Evolutionary conservation across 1,140 invertebrate species (phyloP).

Genomic region (Hylaeus volcanicus): DNA sequence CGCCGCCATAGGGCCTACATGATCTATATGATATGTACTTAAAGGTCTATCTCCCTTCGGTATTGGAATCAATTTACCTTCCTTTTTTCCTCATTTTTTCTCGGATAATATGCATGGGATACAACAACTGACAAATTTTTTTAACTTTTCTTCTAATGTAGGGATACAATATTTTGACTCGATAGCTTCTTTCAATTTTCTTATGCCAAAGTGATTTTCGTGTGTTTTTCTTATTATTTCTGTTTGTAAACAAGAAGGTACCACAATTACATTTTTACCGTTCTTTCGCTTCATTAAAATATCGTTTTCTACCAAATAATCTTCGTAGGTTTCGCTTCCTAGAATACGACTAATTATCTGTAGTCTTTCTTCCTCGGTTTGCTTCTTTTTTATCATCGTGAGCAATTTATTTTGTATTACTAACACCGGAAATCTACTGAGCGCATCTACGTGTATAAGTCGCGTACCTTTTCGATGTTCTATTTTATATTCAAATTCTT

Average conservation of each 20-base stretch:
- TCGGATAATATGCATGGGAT: no score
- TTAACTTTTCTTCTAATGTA: no score
- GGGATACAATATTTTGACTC: slow-evolving; percentile 16
- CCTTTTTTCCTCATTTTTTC: no score
- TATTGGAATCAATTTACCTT: no score
- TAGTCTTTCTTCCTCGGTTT: slow-evolving; percentile 63
- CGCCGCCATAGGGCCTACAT: no score
- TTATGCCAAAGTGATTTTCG: slow-evolving; percentile 47
- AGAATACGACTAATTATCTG: slow-evolving; percentile 58
- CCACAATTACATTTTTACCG: slow-evolving; percentile 50
- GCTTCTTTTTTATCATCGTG: slow-evolving; percentile 41
- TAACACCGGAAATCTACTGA: slow-evolving; percentile 71
- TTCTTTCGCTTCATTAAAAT: slow-evolving; percentile 33
- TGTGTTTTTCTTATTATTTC: slow-evolving; percentile 33
- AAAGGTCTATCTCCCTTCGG: no score
- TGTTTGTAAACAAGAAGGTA: slow-evolving; percentile 37
- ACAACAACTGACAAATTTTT: not conserved
- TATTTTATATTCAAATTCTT: slow-evolving; percentile 73
- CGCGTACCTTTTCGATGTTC: slow-evolving; percentile 67
- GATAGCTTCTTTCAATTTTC: slow-evolving; percentile 37
- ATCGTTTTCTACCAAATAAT: slow-evolving; percentile 39
- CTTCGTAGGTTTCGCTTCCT: slow-evolving; percentile 29
- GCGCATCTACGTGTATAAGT: slow-evolving; percentile 77
- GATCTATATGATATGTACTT: no score
- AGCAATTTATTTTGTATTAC: not conserved